Conservation (phyloP, 2,113 vertebrate genomes). For the Pomatostomus ruficeps region DNA sequence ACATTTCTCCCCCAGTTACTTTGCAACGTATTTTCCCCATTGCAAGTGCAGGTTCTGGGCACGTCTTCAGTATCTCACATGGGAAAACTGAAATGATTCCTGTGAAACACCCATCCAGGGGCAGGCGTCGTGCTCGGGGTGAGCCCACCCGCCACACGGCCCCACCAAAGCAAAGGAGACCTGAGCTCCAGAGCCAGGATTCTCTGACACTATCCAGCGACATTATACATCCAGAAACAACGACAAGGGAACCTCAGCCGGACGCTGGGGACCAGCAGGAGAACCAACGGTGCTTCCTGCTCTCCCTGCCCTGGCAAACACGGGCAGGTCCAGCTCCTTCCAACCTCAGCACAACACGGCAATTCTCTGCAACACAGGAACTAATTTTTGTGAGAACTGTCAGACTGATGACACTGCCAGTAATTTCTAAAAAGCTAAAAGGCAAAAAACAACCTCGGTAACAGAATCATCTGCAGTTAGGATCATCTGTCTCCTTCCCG, state of each 20-base stretch:
- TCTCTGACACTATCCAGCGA: not conserved
- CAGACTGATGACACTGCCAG: not conserved
- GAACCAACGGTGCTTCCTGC: not conserved
- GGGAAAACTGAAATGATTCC: not conserved
- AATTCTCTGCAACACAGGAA: not conserved
- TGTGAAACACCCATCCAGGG: not conserved
- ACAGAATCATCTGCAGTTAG: not conserved
- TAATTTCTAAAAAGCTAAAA: not conserved
- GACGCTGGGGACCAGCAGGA: not conserved
- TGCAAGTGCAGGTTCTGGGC: not conserved
- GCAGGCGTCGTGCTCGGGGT: accelerated
- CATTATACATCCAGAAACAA: not conserved
- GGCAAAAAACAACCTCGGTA: not conserved
- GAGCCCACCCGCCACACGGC: not conserved
- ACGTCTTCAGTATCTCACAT: not conserved
- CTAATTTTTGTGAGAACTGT: not conserved
- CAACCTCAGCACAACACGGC: not conserved
- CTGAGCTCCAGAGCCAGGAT: not conserved
- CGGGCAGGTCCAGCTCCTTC: not conserved
- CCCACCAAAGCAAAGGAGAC: not conserved
- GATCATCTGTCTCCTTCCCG: not conserved
- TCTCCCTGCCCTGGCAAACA: not conserved
- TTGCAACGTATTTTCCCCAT: not conserved
- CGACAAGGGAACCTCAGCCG: not conserved
- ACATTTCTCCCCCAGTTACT: not conserved